Evolutionary conservation across 2,888 invertebrate genomes (phyloP).

Genomic region (Ophonus ardosiacus): DNA sequence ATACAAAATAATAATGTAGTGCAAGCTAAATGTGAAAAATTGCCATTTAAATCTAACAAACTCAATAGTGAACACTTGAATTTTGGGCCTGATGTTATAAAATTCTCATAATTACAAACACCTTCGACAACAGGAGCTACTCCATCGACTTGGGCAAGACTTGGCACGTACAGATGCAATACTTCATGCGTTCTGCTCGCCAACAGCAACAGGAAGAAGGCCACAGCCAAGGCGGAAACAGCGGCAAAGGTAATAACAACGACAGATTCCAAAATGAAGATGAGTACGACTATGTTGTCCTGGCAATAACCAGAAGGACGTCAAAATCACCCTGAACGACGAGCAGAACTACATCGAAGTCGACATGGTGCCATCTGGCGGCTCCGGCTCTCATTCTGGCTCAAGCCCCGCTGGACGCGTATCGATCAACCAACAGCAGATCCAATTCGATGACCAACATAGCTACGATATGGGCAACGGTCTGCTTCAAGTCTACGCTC

Average conservation of each 20-base stretch:
- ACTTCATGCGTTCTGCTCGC: slow-evolving; percentile 70
- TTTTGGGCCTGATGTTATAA: too few species aligned
- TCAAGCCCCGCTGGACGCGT: slow-evolving; percentile 67
- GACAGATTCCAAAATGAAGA: slow-evolving; percentile 47
- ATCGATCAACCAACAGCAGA: slow-evolving; percentile 73
- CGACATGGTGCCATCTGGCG: slow-evolving; percentile 69
- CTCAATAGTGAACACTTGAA: too few species aligned
- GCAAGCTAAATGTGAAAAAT: too few species aligned
- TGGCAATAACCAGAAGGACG: slow-evolving; percentile 74
- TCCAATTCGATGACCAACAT: slow-evolving; percentile 70
- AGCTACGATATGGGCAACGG: slow-evolving; percentile 71
- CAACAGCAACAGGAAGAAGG: slow-evolving; percentile 25
- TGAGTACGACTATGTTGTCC: slow-evolving; percentile 71
- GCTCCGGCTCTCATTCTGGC: slow-evolving; percentile 63
- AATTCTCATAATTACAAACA: too few species aligned
- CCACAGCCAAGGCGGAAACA: too few species aligned
- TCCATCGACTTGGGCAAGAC: slow-evolving; percentile 77
- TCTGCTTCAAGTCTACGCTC: slow-evolving; percentile 75
- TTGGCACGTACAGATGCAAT: slow-evolving; percentile 82
- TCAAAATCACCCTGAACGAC: slow-evolving; percentile 73
- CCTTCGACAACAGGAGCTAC: slow-evolving; percentile 83
- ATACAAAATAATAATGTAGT: too few species aligned
- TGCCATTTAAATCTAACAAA: too few species aligned
- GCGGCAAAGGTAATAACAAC: slow-evolving; percentile 65
- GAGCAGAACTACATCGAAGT: slow-evolving; percentile 73